phyloP scores from a whole-genome alignment of 64 coral and sea anemone genomes.

The Porites australiensis region DNA sequence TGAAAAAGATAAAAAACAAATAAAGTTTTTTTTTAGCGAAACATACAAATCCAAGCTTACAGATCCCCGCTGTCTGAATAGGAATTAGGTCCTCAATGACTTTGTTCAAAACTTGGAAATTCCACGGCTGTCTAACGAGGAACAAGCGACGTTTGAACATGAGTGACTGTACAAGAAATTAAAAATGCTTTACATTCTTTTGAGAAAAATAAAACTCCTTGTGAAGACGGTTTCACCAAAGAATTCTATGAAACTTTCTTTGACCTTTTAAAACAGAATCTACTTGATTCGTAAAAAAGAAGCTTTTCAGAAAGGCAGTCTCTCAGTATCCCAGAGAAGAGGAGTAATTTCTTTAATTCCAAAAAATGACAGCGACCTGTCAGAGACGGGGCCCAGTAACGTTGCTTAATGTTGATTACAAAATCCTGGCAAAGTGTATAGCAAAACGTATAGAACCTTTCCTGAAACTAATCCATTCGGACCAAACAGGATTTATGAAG shows the following conservation, averaged over 20 bases:
- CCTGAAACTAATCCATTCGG: too few relatives aligned
- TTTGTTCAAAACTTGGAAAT: neutral
- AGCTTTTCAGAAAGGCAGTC: neutral
- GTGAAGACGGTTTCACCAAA: neutral
- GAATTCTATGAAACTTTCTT: too few relatives aligned
- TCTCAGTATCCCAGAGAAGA: neutral
- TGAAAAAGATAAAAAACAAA: neutral
- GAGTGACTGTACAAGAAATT: neutral
- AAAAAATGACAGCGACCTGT: conserved; percentile 4
- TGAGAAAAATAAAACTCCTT: conserved; percentile 1
- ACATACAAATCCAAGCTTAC: neutral
- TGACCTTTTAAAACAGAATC: neutral
- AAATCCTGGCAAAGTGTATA: neutral
- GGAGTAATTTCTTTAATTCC: neutral
- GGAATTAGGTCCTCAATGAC: neutral
- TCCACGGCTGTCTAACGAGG: neutral
- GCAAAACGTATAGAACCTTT: too few relatives aligned
- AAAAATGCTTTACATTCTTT: neutral
- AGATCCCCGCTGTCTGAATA: neutral
- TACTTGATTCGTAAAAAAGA: neutral
- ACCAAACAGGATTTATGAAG: too few relatives aligned
- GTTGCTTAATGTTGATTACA: conserved; percentile 9
- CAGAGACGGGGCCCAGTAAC: neutral
- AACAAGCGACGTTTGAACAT: neutral
- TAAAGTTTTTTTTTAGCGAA: neutral